A percentile compares a stretch with the other conserved stretches of the same genome.
These are phyloP conservation scores for Diogma glabrata DNA, from an alignment of 2,888 invertebrate genomes.

Conservation along the genomic window DNA sequence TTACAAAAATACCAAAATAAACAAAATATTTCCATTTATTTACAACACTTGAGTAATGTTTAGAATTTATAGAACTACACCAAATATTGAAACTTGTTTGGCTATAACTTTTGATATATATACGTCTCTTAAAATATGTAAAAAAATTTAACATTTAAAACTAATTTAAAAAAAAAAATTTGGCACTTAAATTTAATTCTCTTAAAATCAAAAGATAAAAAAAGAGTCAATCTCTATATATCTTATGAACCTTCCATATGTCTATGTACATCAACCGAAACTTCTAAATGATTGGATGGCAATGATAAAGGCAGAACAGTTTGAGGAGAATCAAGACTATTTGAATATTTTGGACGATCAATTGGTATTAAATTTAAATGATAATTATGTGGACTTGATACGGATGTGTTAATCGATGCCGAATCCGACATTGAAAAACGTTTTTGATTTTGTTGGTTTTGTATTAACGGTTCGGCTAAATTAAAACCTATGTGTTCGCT, in stretches of 20 bases:
- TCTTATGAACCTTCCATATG: conserved; percentile 73
- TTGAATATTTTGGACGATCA: conserved; percentile 30
- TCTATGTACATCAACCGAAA: conserved; percentile 81
- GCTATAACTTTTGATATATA: no score
- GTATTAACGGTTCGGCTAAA: conserved; percentile 49
- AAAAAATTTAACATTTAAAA: no score
- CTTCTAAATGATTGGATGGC: conserved; percentile 51
- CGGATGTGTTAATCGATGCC: conserved; percentile 42
- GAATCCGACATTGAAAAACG: conserved; percentile 45
- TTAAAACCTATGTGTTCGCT: conserved; percentile 73
- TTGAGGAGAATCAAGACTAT: conserved; percentile 34
- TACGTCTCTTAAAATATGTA: no score
- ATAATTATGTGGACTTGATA: conserved; percentile 36
- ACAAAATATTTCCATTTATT: no score
- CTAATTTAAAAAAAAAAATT: no score
- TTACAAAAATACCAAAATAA: no score
- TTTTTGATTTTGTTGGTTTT: conserved; percentile 35
- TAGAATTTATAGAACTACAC: no score
- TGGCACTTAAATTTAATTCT: no score
- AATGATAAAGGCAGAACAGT: conserved; percentile 26
- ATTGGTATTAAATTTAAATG: conserved; percentile 17
- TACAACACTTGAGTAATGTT: no score
- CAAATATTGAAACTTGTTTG: no score
- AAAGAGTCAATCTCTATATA: no score
- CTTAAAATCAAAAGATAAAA: no score